Base-by-base conservation (phyloP, 2,113 vertebrate species). In the Smithornis capensis region DNA sequence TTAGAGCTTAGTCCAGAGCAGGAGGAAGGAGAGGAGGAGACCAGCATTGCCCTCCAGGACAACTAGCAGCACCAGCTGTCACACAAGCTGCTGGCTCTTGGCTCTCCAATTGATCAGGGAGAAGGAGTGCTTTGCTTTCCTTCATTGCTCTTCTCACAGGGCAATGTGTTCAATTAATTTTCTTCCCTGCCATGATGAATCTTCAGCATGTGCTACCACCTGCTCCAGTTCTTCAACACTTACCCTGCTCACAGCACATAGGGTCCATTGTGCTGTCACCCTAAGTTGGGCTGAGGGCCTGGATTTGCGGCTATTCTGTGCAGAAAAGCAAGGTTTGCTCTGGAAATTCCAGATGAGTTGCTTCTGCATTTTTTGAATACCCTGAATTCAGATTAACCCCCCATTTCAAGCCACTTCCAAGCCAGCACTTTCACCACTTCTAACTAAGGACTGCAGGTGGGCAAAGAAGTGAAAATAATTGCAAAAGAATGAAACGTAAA, bases 51-150 rank as follows among this genome's bases (percentile, higher is more conserved):
- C 87, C 94, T 94, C 91, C 94, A 96, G 94, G 89, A 90, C 92
- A 87, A 75, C 80, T 49, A 75, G 73, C 44, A 89, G 56, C 83
- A 96, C 91, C 92, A 96, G 91, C 92, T 96, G 94, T 95, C 89
- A 71, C 94, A 84, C 92, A 97, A 82, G 94, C 95, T 97, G 95
- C 94, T 94, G 74, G 44, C 53, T 94, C 49, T 84, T 89, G 73
- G 80, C 91, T 94, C 40, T 87, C 60, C 52, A 47, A 67, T 47
- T 70, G 68, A 56, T 87, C 50, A 10, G 3, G 1, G 73, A 76
- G 57, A 79, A 93, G 71, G 29, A 86, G 35, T 2, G 4, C 35
- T 90, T 78, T 89, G 42, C 70, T 96, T 92, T 74, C 80, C 83
- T 92, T 28, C 6, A 1, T 40, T 4, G 7, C 29, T 64, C 38